phyloP scores from a whole-genome alignment of 64 coral and sea anemone species.

The Actinia tenebrosa region DNA sequence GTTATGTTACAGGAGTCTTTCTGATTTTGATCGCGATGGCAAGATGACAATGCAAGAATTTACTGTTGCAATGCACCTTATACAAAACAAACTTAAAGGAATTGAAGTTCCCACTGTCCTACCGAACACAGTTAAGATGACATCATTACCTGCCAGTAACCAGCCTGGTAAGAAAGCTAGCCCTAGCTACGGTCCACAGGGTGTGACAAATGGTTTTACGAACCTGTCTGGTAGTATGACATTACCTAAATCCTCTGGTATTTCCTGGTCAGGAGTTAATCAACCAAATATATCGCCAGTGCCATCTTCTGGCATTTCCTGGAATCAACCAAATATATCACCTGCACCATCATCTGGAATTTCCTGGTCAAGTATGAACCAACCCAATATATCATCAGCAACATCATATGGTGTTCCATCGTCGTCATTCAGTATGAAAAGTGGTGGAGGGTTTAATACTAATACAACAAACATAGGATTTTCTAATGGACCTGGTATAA shows the following conservation, averaged over 20 bases:
- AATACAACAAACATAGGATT: conserved; percentile 35
- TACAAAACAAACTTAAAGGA: conserved; percentile 74
- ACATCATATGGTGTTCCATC: conserved; percentile 21
- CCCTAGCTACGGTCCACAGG: background rate
- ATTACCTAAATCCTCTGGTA: conserved; percentile 53
- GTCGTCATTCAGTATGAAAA: conserved; percentile 47
- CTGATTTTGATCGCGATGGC: conserved; percentile 90
- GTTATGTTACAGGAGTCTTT: conserved; percentile 66
- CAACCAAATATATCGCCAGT: conserved; percentile 35
- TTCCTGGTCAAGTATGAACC: conserved; percentile 72
- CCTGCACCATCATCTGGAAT: conserved; percentile 17
- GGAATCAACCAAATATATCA: conserved; percentile 60
- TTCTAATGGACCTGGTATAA: conserved; percentile 58
- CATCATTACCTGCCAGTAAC: conserved; percentile 25
- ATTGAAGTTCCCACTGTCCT: conserved; percentile 68
- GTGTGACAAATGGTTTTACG: conserved; percentile 66
- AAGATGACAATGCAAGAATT: conserved; percentile 98
- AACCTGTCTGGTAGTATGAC: conserved; percentile 43
- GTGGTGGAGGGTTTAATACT: conserved; percentile 43
- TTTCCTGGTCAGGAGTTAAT: conserved; percentile 80
- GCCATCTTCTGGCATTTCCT: conserved; percentile 26
- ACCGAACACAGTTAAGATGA: conserved; percentile 85
- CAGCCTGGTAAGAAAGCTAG: background rate
- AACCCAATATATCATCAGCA: conserved; percentile 32
- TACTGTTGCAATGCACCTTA: conserved; percentile 89